Percentiles rank a stretch among this genome's conserved stretches.
These are phyloP conservation scores for Gymnothorax javanicus DNA, from an alignment of 2,797 vertebrate species.

Conservation along the genomic window DNA sequence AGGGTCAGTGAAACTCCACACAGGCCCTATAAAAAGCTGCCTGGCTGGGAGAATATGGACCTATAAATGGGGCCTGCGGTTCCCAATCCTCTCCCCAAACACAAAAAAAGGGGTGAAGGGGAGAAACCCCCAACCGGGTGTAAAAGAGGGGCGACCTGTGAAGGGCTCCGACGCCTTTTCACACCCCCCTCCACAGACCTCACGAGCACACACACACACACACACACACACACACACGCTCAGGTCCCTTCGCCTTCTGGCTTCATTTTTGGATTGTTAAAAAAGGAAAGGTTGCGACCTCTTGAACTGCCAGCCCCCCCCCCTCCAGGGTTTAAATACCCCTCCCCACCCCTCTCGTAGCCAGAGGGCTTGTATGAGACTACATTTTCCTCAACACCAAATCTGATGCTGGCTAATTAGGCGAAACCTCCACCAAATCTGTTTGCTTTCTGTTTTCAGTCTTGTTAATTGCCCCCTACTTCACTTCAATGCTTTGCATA, in stretches of 20 bases:
- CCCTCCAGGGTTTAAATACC: background rate
- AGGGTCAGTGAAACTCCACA: slow-evolving; percentile 58
- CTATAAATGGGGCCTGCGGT: slow-evolving; percentile 53
- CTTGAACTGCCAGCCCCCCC: slow-evolving; percentile 17
- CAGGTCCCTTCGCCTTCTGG: background rate
- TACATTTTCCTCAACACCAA: slow-evolving; percentile 16
- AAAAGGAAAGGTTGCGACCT: slow-evolving; percentile 27
- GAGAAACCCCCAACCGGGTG: slow-evolving; percentile 44
- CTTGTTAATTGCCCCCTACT: slow-evolving; percentile 58
- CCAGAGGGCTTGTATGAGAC: slow-evolving; percentile 38
- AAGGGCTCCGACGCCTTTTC: slow-evolving; percentile 52
- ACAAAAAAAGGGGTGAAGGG: slow-evolving; percentile 56
- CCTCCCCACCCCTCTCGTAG: slow-evolving; percentile 27
- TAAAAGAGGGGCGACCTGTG: slow-evolving; percentile 43
- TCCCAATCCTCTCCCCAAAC: slow-evolving; percentile 52
- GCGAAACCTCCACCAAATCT: slow-evolving; percentile 62
- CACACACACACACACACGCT: slow-evolving; percentile 16
- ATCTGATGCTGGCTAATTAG: slow-evolving; percentile 53
- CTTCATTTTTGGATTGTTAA: slow-evolving; percentile 21
- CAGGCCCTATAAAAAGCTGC: slow-evolving; percentile 63
- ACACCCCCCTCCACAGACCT: slow-evolving; percentile 27
- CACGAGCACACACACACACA: slow-evolving; percentile 16
- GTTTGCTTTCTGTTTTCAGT: slow-evolving; percentile 61
- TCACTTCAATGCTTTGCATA: slow-evolving; percentile 54
- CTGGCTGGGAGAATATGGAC: slow-evolving; percentile 57